Evolutionary conservation across 1,140 invertebrate species (phyloP), one percentile per base, ranked within the genome.

Genomic region (Ceratosolen solmsi): DNA sequence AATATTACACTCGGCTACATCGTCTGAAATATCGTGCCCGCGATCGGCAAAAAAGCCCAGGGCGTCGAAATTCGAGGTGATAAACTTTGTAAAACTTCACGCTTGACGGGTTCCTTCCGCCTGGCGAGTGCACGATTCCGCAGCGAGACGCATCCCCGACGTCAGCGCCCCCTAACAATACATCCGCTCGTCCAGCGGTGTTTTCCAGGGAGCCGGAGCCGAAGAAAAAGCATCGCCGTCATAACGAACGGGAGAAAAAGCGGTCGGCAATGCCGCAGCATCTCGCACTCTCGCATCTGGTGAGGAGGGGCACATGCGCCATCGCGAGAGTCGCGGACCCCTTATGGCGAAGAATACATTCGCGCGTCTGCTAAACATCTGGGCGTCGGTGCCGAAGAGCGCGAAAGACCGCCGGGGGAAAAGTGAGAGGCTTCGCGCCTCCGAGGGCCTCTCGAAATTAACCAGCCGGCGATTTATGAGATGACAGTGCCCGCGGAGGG

Each of bases 381-480:
- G 80, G 74, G 36, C 4, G 27, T 38, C 49, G 33, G 36, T 15
- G 22, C 22, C 25, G 11, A 30, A 4, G 56, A 60, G 4, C 11
- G 30, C 11, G 73, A 76, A 60, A 36, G 25, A 15, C 56, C 4
- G 0, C 72, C 22, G 4, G 13, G 56, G 25, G 25, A 58, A 58
- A 25, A 41, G 3, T 38, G 5, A 54, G 51, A 5, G 5, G 36
- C 33, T 27, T 68, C 5, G 33, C 49, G 65, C 30, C 27, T 54
- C 49, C 15, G 46, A 41, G 22, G 51, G 25, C 30, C 46, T n/a
- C 80, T 56, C n/a, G 38, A 58, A 82, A 72, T 82, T 77, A 82
- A 82, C 65, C 74, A 78, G 65, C 70, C 54, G 49, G 74, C 70
- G n/a, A 80, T 80, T 65, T 74, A 80, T 80, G 70, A 58, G 27